These are phyloP conservation scores for Spea hammondii DNA, from an alignment of 2,797 vertebrate species.

Conservation along the genomic window DNA sequence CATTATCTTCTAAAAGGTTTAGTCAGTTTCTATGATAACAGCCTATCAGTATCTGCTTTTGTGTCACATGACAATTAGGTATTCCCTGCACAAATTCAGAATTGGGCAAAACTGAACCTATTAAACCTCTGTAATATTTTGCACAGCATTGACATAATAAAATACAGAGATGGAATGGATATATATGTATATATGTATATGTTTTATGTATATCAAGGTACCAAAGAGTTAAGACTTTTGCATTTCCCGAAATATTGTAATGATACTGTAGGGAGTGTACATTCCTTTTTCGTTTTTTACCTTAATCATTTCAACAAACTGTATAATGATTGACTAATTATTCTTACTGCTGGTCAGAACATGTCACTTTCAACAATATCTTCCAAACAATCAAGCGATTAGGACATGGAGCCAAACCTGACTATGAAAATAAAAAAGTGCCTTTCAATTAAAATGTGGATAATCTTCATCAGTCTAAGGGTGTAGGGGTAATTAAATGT, in stretches of 20 bases:
- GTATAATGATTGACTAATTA: slow-evolving; percentile 37
- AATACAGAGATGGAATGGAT: too few relatives aligned
- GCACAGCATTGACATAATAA: too few relatives aligned
- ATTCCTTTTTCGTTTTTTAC: not conserved
- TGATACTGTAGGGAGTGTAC: slow-evolving; percentile 33
- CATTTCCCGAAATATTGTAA: not conserved
- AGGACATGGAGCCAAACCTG: slow-evolving; percentile 40
- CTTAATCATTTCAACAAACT: slow-evolving; percentile 25
- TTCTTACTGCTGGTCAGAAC: slow-evolving; percentile 38
- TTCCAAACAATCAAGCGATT: slow-evolving; percentile 18
- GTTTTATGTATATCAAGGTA: too few relatives aligned
- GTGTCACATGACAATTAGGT: too few relatives aligned
- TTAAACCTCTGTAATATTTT: too few relatives aligned
- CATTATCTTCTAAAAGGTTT: too few relatives aligned
- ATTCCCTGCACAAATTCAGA: too few relatives aligned
- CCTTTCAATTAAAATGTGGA: not conserved
- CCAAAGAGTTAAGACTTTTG: too few relatives aligned
- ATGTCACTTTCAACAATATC: slow-evolving; percentile 28
- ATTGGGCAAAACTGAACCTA: too few relatives aligned
- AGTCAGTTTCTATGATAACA: too few relatives aligned
- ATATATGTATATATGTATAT: too few relatives aligned
- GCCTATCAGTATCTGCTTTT: too few relatives aligned
- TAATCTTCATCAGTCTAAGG: not conserved
- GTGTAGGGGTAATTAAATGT: not conserved
- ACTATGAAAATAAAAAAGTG: not conserved